Evolutionary conservation across 35 echinoderm and acorn worm species (phyloP), one percentile per base, ranked within the genome.

Genomic region (Ophioderma brevispina): DNA sequence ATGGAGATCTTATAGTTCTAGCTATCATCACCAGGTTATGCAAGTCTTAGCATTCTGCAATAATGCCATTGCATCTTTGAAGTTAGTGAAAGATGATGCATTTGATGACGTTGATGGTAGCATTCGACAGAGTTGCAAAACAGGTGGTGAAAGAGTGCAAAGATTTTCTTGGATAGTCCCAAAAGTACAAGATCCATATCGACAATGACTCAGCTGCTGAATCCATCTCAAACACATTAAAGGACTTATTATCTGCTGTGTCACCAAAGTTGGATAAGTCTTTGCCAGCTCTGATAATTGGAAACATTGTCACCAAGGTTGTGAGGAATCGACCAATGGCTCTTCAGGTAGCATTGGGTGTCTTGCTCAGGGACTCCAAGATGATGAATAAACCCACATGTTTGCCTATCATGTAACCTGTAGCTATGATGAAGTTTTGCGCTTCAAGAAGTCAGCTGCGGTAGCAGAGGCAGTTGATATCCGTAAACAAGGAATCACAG

Each of bases 11-110:
- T 84, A 1, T 95, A n/a, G 87, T 84, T 37, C n/a, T n/a, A n/a
- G n/a, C 63, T 95, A 25, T 92, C 89, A 59, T 92, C 94, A 0
- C 89, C 89, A 21, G 94, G 94, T n/a, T n/a, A 87, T 46, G 81
- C 93, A 38, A 88, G 25, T 32, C 33, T 33, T 95, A 18, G 79
- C 77, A 19, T 91, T 91, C 55, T 35, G 70, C 79, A 86, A 63
- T 39, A 38, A 77, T 25, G 89, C 88, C 46, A 32, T 17, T 6
- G 38, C 79, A 13, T 21, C 38, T 34, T 33, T 90, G 21, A 40
- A 25, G 13, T 11, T 94, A 10, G 35, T 86, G 13, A 76, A 59
- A 79, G 86, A 89, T 37, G 35, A 36, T 19, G 80, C 84, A 55
- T 80, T 89, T 75, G 85, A 88, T 55, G 86, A 94, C 28, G 31